Evolutionary conservation across 2,797 vertebrate species (phyloP), one percentile per base, ranked within the genome.

Genomic region (Psittacula derbiana): DNA sequence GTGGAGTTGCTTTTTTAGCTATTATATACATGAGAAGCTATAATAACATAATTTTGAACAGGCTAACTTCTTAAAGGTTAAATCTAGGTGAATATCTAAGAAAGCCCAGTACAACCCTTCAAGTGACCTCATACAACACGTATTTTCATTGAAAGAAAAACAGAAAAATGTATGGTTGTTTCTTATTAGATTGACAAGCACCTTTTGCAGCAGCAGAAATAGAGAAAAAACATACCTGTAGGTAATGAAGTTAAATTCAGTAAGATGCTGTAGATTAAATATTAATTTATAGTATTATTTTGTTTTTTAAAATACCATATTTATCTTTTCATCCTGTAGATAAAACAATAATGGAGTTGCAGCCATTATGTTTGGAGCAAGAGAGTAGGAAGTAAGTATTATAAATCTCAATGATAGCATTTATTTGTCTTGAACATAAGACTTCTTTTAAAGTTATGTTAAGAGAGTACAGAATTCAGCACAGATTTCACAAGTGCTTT

Each of bases 301-400:
- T 49, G 24, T 53, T 94, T 94, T 61, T 49, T 95, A 41, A 93
- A 84, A 69, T 73, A 27, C 24, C 5, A 0, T 95, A 16, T 83
- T 97, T 98, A 96, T 97, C 72, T 67, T 95, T 60, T 96, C 90
- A 82, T 92, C 97, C 62, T 46, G 65, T 71, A 98, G 98, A 47
- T 78, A 91, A 93, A 72, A 85, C 80, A 89, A 12, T 87, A 96
- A 96, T 90, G 47, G 90, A 96, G 47, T 79, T 99, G 90, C 98
- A 98, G 36, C 98, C 98, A 25, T 97, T 99, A 62, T 97, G 92
- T 49, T 71, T 91, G 92, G 75, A 95, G 53, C 88, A 95, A 62
- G 97, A 97, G 18, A 96, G 97, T 95, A 92, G 89, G 94, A 92
- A 97, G 97, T 98, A 82, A 72, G 96, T 94, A 69, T 93, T 72